phyloP scores from a whole-genome alignment of 2,113 vertebrate genomes.

The Gallinago media region DNA sequence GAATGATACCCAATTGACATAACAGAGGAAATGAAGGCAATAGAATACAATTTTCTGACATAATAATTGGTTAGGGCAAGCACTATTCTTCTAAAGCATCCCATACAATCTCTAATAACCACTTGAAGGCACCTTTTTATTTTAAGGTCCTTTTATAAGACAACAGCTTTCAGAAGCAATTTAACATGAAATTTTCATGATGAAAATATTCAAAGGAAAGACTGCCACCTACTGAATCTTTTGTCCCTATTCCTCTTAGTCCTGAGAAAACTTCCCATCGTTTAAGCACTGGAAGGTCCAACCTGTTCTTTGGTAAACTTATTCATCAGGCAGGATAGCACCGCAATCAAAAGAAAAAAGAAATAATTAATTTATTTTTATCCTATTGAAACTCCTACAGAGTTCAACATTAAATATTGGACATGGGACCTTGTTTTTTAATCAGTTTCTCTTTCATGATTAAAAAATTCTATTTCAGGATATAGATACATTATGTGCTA shows the following conservation, averaged over 20 bases:
- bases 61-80: background rate
- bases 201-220: conserved; percentile 41
- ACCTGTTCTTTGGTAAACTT: background rate
- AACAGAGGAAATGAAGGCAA: background rate
- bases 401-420: background rate
- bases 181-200: background rate
- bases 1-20: background rate
- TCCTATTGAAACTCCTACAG: background rate
- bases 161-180: background rate
- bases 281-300: background rate
- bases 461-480: background rate
- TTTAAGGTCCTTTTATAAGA: background rate
- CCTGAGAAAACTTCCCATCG: background rate
- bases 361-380: background rate
- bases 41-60: background rate
- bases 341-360: background rate
- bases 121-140: background rate
- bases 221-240: conserved; percentile 64
- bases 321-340: background rate
- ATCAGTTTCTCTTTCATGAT: background rate
- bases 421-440: background rate
- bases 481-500: background rate
- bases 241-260: background rate
- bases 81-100: background rate
- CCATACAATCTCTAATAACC: background rate